Conservation (phyloP, 2,888 invertebrate genomes). For the Galeopsomyia nigrocyanea region DNA sequence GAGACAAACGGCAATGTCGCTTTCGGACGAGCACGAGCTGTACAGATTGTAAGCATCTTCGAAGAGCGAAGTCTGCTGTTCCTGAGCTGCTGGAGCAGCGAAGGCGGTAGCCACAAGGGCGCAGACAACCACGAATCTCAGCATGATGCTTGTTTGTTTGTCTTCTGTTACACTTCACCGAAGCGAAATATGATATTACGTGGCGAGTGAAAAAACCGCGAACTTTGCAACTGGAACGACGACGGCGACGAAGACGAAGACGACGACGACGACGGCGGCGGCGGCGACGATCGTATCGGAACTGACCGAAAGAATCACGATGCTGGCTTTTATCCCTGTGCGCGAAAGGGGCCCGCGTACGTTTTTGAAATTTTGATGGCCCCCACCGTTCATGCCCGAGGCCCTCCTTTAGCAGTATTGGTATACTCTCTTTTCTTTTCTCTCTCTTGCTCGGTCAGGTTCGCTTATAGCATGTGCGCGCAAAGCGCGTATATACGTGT, state of each 20-base stretch:
- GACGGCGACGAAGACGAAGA: constrained; percentile 65
- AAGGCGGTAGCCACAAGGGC: constrained; percentile 58
- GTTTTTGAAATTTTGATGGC: constrained; percentile 70
- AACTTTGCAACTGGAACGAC: constrained; percentile 24
- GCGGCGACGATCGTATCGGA: constrained; percentile 67
- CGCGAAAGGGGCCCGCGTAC: constrained; percentile 69
- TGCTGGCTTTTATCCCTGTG: constrained; percentile 68
- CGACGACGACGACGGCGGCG: too few relatives aligned
- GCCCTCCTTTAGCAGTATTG: constrained; percentile 50
- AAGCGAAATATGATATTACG: constrained; percentile 3
- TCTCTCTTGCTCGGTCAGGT: constrained; percentile 2
- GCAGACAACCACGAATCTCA: constrained; percentile 61
- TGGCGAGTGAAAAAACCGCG: background rate
- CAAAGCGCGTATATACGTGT: background rate
- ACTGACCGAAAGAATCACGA: constrained; percentile 69
- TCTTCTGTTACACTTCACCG: constrained; percentile 18
- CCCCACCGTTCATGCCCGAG: constrained; percentile 59
- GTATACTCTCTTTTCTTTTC: constrained; percentile 48
- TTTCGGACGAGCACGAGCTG: constrained; percentile 74
- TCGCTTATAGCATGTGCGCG: constrained; percentile 17
- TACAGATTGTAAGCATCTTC: constrained; percentile 65
- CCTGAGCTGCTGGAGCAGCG: constrained; percentile 62
- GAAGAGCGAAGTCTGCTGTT: constrained; percentile 58
- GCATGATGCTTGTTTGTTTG: constrained; percentile 54
- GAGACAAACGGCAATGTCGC: constrained; percentile 80